Evolutionary conservation across 2,888 invertebrate species (phyloP), one percentile per base, ranked within the genome.

Genomic region (Hypolimnas misippus): DNA sequence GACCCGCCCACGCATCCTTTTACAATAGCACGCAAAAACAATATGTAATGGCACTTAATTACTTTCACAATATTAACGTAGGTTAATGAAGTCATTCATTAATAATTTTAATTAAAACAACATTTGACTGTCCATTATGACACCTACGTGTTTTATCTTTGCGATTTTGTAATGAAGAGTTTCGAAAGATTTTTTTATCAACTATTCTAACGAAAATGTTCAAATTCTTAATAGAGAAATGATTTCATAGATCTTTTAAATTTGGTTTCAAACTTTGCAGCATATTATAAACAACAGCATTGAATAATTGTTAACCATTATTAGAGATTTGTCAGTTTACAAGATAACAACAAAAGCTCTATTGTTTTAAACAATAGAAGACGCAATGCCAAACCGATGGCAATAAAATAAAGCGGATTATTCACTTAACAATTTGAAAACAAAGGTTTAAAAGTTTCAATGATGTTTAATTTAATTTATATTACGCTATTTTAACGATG

Each of bases 71-170:
- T 66, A 40, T 40, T 38, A 25, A 49, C 21, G 49, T 38, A 63
- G 62, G 14, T 70, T 77, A 76, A 76, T 73, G 70, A 73, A 72
- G 73, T 73, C 74, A 77, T 79, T 77, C 73, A 74, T 76, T 70
- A 73, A 71, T 75, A 71, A 76, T 78, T 80, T 79, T 79, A 70
- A 73, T 73, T 63, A 77, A 77, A 79, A 78, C 49, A 49, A 25
- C 29, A 14, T 46, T 19, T 14, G 49, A 29, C n/a, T 19, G 49
- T 29, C 49, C 70, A 71, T 74, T 76, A 74, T 67, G 71, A 73
- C 77, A 73, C 82, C 82, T 74, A 82, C 81, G 73, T 73, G n/a
- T 54, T 55, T 67, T 73, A 21, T 38, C 35, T 14, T 52, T 12
- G 17, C n/a, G 17, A 17, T 35, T 35, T 12, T 10, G 19, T 10